Percentiles rank a stretch among this genome's conserved stretches.
phyloP scores from a whole-genome alignment of 2,113 vertebrate species.

The Phylloscopus whistleri region DNA sequence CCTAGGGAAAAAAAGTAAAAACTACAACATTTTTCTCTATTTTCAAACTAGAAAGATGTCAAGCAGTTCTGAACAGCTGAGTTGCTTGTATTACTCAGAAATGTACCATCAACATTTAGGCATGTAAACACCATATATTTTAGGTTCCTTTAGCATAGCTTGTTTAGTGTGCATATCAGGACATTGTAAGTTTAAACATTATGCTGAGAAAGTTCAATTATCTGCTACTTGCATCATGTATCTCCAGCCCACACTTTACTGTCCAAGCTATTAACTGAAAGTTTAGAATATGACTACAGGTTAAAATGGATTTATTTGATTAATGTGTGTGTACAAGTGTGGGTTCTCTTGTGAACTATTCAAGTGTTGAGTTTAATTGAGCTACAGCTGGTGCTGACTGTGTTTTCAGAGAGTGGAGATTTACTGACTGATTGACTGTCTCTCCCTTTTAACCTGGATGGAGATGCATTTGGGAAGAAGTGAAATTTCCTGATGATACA shows the following conservation, averaged over 20 bases:
- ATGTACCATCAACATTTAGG: background rate
- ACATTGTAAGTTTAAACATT: background rate
- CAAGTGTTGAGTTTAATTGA: constrained; percentile 61
- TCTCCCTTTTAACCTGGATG: constrained; percentile 56
- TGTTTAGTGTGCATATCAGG: background rate
- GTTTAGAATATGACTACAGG: background rate
- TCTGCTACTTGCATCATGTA: background rate
- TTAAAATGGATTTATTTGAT: constrained; percentile 59
- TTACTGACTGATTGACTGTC: constrained; percentile 64
- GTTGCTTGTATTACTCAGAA: background rate
- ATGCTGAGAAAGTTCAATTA: background rate
- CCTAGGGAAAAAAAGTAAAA: background rate
- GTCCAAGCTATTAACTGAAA: constrained; percentile 23
- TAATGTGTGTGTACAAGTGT: constrained; percentile 35
- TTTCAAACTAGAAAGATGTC: background rate
- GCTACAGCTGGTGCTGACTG: constrained; percentile 57
- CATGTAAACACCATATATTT: background rate
- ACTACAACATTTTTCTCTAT: background rate
- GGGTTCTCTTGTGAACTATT: constrained; percentile 55
- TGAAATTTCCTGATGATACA: constrained; percentile 18
- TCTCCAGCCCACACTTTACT: background rate
- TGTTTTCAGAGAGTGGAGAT: constrained; percentile 52
- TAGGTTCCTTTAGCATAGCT: background rate
- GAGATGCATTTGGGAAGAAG: background rate
- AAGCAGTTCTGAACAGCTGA: background rate